These are phyloP conservation scores for Pimephales promelas DNA, from an alignment of 2,113 vertebrate species.

Conservation along the genomic window DNA sequence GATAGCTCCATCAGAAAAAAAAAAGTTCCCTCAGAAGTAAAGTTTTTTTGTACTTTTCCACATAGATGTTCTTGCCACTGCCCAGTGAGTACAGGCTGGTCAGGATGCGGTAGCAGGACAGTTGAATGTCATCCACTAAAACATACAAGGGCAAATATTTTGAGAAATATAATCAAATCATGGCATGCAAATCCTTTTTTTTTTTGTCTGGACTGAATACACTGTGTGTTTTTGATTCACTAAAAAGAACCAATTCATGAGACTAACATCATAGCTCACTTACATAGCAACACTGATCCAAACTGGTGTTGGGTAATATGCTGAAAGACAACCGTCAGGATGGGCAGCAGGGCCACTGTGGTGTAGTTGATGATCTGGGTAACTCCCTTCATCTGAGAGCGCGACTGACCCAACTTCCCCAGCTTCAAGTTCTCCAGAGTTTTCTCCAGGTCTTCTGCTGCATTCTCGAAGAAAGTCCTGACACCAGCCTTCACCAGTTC, in stretches of 20 bases:
- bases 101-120: conserved; percentile 94
- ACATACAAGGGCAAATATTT: conserved; percentile 22
- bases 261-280: conserved; percentile 64
- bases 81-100: conserved; percentile 90
- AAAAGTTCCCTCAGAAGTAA: background rate
- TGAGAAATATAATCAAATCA: background rate
- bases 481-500: conserved; percentile 94
- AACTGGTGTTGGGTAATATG: conserved; percentile 89
- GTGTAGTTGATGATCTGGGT: conserved; percentile 95
- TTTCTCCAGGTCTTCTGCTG: conserved; percentile 92
- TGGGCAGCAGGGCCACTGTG: conserved; percentile 88
- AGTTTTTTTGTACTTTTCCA: conserved; percentile 84
- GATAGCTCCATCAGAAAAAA: background rate
- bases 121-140: conserved; percentile 93
- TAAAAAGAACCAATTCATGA: background rate
- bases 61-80: conserved; percentile 92
- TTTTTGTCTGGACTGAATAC: no score
- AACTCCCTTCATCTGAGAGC: conserved; percentile 93
- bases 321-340: conserved; percentile 92
- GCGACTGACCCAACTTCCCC: conserved; percentile 92
- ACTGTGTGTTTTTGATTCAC: no score
- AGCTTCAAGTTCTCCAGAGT: conserved; percentile 94
- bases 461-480: conserved; percentile 91
- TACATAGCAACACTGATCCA: conserved; percentile 87
- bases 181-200: background rate